phyloP scores from a whole-genome alignment of 2,797 vertebrate genomes.

The Falco naumanni region DNA sequence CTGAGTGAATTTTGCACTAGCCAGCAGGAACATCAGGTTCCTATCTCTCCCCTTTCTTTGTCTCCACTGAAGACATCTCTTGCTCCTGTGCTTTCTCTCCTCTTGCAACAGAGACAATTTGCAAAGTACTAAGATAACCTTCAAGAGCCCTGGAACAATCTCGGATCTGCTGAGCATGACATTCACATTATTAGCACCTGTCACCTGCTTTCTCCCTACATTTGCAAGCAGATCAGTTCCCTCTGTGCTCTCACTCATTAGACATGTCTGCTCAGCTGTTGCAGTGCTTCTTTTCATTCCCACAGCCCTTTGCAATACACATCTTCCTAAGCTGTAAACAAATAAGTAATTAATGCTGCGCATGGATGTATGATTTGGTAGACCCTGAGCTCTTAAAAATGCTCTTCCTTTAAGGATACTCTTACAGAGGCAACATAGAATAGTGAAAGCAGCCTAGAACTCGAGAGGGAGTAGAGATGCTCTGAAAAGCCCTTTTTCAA shows the following conservation, averaged over 20 bases:
- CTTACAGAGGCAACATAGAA: neutral
- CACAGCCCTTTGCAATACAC: neutral
- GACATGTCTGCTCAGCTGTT: neutral
- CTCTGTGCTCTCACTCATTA: neutral
- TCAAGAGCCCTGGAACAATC: neutral
- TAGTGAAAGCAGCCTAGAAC: neutral
- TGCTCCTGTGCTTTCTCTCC: neutral
- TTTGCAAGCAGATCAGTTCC: neutral
- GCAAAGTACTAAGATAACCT: neutral
- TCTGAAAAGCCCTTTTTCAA: neutral
- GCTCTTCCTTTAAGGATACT: neutral
- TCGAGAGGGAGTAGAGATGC: neutral
- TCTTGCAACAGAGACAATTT: neutral
- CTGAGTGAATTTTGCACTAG: neutral
- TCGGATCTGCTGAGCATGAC: neutral
- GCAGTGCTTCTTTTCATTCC: neutral
- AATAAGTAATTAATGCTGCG: neutral
- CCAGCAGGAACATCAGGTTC: neutral
- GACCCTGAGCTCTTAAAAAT: neutral
- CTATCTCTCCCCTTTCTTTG: neutral
- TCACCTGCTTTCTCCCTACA: neutral
- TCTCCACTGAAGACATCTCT: neutral
- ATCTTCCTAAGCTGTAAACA: neutral
- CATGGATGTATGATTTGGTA: neutral
- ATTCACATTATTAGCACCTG: neutral